phyloP scores from a whole-genome alignment of 2,797 vertebrate species.

The Enteromius unitaeniatus region DNA sequence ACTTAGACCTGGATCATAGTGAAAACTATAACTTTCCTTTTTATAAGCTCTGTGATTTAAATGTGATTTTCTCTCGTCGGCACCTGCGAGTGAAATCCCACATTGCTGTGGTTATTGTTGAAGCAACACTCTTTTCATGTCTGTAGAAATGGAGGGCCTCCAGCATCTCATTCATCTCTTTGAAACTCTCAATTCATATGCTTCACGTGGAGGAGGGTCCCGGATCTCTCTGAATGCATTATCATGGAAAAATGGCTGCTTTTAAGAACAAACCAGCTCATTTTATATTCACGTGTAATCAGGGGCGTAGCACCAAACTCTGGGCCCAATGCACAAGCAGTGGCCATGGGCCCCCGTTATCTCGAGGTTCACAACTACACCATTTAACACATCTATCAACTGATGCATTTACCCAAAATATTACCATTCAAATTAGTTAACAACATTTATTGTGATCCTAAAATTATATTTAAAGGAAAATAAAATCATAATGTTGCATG shows the following conservation, averaged over 20 bases:
- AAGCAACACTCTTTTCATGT: neutral
- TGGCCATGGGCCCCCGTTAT: too few relatives aligned
- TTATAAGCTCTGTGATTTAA: neutral
- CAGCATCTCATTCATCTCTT: conserved; percentile 6
- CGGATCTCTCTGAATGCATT: neutral
- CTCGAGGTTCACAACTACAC: too few relatives aligned
- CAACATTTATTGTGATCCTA: too few relatives aligned
- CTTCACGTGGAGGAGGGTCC: neutral
- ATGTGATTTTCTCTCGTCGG: neutral
- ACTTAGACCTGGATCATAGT: neutral
- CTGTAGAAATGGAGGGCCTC: neutral
- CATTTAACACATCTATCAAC: too few relatives aligned
- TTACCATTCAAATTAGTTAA: too few relatives aligned
- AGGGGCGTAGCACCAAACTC: too few relatives aligned
- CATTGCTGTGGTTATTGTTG: neutral
- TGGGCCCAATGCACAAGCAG: too few relatives aligned
- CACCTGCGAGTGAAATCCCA: neutral
- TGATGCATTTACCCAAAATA: too few relatives aligned
- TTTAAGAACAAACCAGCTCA: neutral
- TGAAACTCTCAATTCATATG: conserved; percentile 20
- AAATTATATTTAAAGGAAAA: too few relatives aligned
- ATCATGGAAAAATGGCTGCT: conserved; percentile 30
- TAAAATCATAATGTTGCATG: neutral
- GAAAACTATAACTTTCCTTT: neutral
- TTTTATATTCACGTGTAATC: neutral